Evolutionary conservation across 2,797 vertebrate species (phyloP).

Genomic region (Gobio occitaniae): DNA sequence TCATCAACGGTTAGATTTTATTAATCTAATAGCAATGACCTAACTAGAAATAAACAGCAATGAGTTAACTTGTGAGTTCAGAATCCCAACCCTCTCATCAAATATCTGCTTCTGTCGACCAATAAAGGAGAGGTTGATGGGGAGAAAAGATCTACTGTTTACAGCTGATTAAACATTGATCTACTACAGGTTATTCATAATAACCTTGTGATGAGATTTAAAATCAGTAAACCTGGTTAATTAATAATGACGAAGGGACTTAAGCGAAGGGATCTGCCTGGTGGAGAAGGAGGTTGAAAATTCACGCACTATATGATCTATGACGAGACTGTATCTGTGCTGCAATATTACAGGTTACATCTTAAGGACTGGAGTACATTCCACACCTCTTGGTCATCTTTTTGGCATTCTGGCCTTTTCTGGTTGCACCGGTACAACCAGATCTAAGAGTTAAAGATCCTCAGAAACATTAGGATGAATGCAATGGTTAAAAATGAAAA

Average conservation of each 20-base stretch:
- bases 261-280: background rate
- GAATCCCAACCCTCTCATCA: background rate
- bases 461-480: conserved; percentile 77
- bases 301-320: background rate
- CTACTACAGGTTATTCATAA: background rate
- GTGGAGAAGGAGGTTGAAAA: background rate
- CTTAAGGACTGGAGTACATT: conserved; percentile 80
- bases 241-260: background rate
- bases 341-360: background rate
- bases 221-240: background rate
- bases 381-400: conserved; percentile 90
- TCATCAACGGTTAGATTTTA: background rate
- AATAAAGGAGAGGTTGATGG: background rate
- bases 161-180: conserved; percentile 12
- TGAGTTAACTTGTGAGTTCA: background rate
- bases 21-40: background rate
- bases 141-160: background rate
- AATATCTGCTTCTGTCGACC: background rate
- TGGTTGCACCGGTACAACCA: conserved; percentile 88
- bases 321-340: background rate
- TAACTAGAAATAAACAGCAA: background rate
- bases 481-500: background rate
- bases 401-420: conserved; percentile 87
- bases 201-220: background rate
- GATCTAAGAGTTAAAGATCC: conserved; percentile 81